phyloP scores from a whole-genome alignment of 2,888 invertebrate species.

The Cantharis rustica region DNA sequence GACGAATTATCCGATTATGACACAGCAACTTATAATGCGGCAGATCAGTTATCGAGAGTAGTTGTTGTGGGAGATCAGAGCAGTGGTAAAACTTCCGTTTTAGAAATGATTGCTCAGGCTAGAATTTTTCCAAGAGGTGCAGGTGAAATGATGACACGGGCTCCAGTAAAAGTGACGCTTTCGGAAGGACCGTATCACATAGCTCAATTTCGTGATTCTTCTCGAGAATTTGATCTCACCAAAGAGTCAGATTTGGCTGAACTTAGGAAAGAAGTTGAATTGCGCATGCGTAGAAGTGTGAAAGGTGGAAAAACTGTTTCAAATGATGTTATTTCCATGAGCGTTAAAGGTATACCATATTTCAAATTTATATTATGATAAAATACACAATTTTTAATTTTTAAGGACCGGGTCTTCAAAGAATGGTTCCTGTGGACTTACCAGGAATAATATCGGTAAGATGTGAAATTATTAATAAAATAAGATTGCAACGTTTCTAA shows the following conservation, averaged over 20 bases:
- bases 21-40: slow-evolving; percentile 73
- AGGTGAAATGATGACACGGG: slow-evolving; percentile 99
- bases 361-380: not conserved
- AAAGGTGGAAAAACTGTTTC: slow-evolving; percentile 95
- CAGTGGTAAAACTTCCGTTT: slow-evolving; percentile 97
- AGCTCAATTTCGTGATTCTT: slow-evolving; percentile 94
- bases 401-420: slow-evolving; percentile 85
- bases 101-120: slow-evolving; percentile 98
- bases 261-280: slow-evolving; percentile 79
- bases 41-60: slow-evolving; percentile 95
- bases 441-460: slow-evolving; percentile 96
- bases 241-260: slow-evolving; percentile 93
- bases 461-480: slow-evolving; percentile 6
- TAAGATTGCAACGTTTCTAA: no score
- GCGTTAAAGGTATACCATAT: slow-evolving; percentile 78
- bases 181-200: slow-evolving; percentile 99
- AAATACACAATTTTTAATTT: not conserved
- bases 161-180: slow-evolving; percentile 96
- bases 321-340: slow-evolving; percentile 95
- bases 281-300: slow-evolving; percentile 94
- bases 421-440: slow-evolving; percentile 98
- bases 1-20: slow-evolving; percentile 92
- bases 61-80: slow-evolving; percentile 99
- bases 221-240: slow-evolving; percentile 93
- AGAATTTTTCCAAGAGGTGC: slow-evolving; percentile 97